Evolutionary conservation across 2,113 vertebrate genomes (phyloP).

Genomic region (Platichthys flesus): DNA sequence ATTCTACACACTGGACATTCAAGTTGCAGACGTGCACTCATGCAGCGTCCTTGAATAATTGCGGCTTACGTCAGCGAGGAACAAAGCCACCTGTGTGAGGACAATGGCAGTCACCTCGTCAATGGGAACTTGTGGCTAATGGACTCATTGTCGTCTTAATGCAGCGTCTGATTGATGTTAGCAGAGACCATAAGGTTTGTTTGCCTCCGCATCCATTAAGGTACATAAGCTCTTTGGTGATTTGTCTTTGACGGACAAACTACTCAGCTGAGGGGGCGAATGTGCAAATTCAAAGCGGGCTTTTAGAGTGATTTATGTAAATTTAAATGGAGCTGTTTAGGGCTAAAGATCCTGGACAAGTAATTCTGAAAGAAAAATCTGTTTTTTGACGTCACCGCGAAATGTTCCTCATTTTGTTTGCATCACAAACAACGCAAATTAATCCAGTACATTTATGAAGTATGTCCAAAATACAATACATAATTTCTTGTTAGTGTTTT

Average conservation of each 20-base stretch:
- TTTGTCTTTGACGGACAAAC: constrained; percentile 27
- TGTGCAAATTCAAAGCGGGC: neutral
- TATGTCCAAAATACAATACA: too few species aligned
- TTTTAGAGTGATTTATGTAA: constrained; percentile 27
- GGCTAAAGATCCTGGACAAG: neutral
- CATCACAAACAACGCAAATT: too few species aligned
- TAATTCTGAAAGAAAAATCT: neutral
- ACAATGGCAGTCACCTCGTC: neutral
- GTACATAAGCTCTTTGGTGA: constrained; percentile 1
- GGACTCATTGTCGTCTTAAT: neutral
- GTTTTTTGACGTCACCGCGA: neutral
- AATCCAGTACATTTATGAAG: too few species aligned
- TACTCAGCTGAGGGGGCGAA: constrained; percentile 5
- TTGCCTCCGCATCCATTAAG: constrained; percentile 13
- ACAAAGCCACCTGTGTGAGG: neutral
- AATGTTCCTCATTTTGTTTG: too few species aligned
- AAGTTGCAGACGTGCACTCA: neutral
- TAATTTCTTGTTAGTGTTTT: too few species aligned
- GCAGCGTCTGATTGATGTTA: too few species aligned
- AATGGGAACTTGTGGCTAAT: constrained; percentile 3
- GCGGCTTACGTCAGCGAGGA: neutral
- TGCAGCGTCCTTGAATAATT: neutral
- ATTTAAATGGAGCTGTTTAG: constrained; percentile 7
- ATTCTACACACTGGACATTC: too few species aligned
- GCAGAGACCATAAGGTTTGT: neutral